Conservation (phyloP, 1,140 invertebrate species). For the Matsumurasca onukii region DNA sequence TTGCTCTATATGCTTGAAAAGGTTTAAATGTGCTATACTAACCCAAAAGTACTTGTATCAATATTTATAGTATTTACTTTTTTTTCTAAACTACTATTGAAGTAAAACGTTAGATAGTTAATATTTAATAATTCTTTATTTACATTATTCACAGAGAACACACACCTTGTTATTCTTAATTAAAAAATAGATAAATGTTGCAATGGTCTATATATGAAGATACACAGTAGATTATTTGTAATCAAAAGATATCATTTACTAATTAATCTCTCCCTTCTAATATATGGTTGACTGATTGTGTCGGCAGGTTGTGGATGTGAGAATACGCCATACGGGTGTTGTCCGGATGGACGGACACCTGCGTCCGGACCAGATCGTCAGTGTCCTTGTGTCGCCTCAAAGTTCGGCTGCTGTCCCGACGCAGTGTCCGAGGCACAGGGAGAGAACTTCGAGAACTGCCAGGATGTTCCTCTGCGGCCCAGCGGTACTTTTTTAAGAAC, state of each 20-base stretch:
- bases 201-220: no score
- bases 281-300: no score
- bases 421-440: slow-evolving; percentile 76
- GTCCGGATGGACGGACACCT: slow-evolving; percentile 75
- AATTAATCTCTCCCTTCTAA: background rate
- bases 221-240: slow-evolving; percentile 61
- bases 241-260: background rate
- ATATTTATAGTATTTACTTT: no score
- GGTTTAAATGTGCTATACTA: no score
- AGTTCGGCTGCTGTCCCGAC: slow-evolving; percentile 86
- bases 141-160: no score
- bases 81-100: no score
- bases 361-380: slow-evolving; percentile 67
- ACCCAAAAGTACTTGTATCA: no score
- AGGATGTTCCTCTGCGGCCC: slow-evolving; percentile 61
- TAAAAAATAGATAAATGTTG: no score
- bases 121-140: no score
- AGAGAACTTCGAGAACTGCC: slow-evolving; percentile 80
- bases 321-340: slow-evolving; percentile 80
- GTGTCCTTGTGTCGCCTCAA: slow-evolving; percentile 75
- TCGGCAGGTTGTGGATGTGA: slow-evolving; percentile 86
- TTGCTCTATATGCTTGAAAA: no score
- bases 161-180: no score
- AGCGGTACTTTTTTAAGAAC: slow-evolving; percentile 53
- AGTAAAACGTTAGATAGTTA: no score